Conservation (phyloP, 2,888 invertebrate species). For the Eutolmus rufibarbis region DNA sequence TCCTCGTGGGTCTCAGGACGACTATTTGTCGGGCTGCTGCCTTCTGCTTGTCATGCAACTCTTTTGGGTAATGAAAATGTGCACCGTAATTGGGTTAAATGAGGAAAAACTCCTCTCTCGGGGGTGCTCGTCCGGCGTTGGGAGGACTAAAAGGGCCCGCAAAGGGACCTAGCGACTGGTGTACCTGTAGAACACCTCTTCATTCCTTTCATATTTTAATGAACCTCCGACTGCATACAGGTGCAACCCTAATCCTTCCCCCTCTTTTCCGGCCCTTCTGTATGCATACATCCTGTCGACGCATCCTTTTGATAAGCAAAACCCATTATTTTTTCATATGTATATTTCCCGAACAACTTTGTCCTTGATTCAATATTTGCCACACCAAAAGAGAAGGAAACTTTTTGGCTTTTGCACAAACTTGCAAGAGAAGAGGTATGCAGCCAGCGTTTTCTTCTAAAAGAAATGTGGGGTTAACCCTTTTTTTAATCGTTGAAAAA, state of each 20-base stretch:
- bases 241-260: not conserved
- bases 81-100: conserved; percentile 33
- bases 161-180: not conserved
- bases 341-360: not conserved
- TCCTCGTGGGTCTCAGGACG: not conserved
- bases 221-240: not conserved
- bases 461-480: not conserved
- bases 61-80: conserved; percentile 37
- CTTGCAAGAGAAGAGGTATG: not conserved
- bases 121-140: not conserved
- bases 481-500: not conserved
- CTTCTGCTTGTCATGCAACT: conserved; percentile 12
- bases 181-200: not conserved
- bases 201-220: not conserved
- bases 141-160: not conserved
- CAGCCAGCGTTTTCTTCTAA: not conserved
- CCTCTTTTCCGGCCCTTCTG: not conserved
- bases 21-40: not conserved
- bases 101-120: conserved; percentile 17
- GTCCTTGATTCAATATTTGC: not conserved
- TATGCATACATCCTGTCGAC: not conserved
- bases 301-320: not conserved
- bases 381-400: not conserved
- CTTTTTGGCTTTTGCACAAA: not conserved
- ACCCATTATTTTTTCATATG: not conserved